A percentile compares a stretch with the other conserved stretches of the same genome.
Conservation (phyloP, 2,888 invertebrate species). For the Lampropteryx suffumata region DNA sequence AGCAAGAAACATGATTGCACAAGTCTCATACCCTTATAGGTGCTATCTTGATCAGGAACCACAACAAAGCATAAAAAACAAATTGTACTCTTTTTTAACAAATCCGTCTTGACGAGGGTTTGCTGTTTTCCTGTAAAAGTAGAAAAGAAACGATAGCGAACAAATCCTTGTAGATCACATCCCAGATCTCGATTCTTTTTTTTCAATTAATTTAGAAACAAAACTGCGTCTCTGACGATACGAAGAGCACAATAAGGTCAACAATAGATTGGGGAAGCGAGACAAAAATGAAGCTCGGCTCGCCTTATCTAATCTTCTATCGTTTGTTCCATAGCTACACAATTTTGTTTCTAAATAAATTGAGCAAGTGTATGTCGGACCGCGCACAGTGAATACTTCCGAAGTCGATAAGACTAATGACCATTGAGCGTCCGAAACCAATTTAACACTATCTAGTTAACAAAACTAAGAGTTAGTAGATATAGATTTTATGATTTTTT, state of each 20-base stretch:
- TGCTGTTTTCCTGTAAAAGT: constrained; percentile 61
- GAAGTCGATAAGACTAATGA: no score
- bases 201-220: constrained; percentile 55
- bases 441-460: no score
- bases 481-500: no score
- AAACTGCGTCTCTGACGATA: constrained; percentile 25
- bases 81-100: constrained; percentile 77
- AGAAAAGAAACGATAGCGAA: constrained; percentile 69
- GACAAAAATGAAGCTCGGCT: constrained; percentile 23
- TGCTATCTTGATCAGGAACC: constrained; percentile 72
- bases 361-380: no score
- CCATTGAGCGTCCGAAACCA: no score
- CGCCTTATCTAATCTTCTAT: constrained; percentile 22
- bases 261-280: constrained; percentile 23
- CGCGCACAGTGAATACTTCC: no score
- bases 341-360: constrained; percentile 10
- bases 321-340: constrained; percentile 11
- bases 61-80: constrained; percentile 72
- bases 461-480: no score
- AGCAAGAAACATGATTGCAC: constrained; percentile 30
- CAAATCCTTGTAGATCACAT: constrained; percentile 71
- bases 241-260: constrained; percentile 20
- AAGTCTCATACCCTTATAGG: constrained; percentile 41
- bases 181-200: constrained; percentile 56
- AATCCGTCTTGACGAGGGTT: constrained; percentile 79